Percentiles rank a stretch among this genome's conserved stretches.
phyloP scores from a whole-genome alignment of 1,140 invertebrate species.

The Elysia chlorotica region DNA sequence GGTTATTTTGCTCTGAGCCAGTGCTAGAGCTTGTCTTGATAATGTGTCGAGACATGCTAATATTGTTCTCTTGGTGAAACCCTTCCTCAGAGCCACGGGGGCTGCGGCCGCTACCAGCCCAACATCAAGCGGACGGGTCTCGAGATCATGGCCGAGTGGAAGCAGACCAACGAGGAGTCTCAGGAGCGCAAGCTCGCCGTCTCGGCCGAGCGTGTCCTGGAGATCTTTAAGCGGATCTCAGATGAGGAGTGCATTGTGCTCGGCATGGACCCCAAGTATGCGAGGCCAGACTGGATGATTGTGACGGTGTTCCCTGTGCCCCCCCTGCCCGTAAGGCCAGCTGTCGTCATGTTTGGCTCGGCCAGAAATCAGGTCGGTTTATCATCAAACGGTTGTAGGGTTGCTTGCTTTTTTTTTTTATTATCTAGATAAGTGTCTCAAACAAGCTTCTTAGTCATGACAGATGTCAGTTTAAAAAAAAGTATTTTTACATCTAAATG shows the following conservation, averaged over 20 bases:
- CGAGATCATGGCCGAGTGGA: constrained; percentile 96
- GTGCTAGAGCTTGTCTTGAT: no score
- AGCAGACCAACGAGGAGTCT: constrained; percentile 87
- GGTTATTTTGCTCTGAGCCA: not conserved
- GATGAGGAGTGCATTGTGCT: constrained; percentile 97
- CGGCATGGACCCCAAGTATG: constrained; percentile 94
- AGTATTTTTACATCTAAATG: no score
- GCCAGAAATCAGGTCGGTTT: constrained; percentile 82
- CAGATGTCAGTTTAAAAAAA: no score
- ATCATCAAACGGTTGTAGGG: not conserved
- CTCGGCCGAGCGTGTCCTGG: constrained; percentile 92
- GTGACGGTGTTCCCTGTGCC: constrained; percentile 96
- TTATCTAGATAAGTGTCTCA: no score
- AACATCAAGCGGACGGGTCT: constrained; percentile 85
- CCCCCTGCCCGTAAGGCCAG: constrained; percentile 88
- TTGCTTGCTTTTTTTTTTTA: not conserved
- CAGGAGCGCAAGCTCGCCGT: constrained; percentile 78
- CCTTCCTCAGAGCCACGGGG: constrained; percentile 83
- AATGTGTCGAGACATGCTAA: no score
- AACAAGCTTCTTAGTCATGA: no score
- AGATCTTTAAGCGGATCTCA: constrained; percentile 95
- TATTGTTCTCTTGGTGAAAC: no score
- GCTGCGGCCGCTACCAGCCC: constrained; percentile 97
- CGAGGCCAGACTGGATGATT: constrained; percentile 99
- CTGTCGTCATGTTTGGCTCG: constrained; percentile 98